Evolutionary conservation across 2,888 invertebrate genomes (phyloP), one percentile per base, ranked within the genome.

Genomic region (Metalampra italica): DNA sequence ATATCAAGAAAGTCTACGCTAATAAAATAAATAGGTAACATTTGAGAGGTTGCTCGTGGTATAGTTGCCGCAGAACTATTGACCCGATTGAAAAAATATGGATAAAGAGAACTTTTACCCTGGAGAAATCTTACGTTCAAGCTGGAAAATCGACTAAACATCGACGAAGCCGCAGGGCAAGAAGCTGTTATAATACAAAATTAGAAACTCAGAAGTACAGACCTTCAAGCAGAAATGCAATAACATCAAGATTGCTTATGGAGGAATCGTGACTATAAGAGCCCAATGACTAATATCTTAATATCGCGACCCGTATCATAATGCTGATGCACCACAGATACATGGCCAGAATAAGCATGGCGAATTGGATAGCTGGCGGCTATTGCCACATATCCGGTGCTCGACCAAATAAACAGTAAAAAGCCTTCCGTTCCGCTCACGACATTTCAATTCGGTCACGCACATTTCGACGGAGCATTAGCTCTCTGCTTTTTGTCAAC

Each of bases 401-500:
- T 83, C 74, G 79, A 71, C 78, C 82, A 78, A 78, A 72, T 73
- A 67, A 67, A 63, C 59, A 71, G 63, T 63, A 73, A 77, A 22
- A 78, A 77, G 78, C 75, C 80, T 82, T 82, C 82, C 84, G 86
- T 83, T 85, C 82, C 82, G 79, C 82, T 81, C 78, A 83, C 77
- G 75, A 79, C 65, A 78, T 76, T 80, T 75, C 75, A 75, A 85
- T 84, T 85, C 77, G 66, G 66, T 66, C 57, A 65, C 71, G 64
- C 65, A 61, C 65, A 64, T 71, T 64, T 68, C 65, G 55, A 57
- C 52, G 56, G 55, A 64, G 64, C 62, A 57, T 54, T n/a, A n/a
- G n/a, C 50, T 59, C 60, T 59, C 53, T 51, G 58, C 70, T 80
- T 82, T 83, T 84, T 84, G 83, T 82, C 78, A 79, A 77, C 77